Evolutionary conservation across 2,113 vertebrate genomes (phyloP), one percentile per base, ranked within the genome.

Genomic region (Caretta caretta): DNA sequence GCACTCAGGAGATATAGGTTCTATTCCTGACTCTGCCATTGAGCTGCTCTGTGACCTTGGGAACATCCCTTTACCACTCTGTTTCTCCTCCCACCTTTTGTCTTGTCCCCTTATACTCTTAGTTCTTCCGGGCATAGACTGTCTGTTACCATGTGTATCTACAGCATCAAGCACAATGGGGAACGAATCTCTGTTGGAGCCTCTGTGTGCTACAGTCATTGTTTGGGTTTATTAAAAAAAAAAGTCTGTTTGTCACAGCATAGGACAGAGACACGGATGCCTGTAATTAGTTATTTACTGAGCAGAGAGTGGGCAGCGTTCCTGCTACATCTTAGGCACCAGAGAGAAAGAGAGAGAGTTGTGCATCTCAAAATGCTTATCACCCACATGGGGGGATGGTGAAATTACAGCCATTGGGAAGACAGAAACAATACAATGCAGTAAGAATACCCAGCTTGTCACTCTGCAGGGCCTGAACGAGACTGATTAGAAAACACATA

Each of bases 281-380:
- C 88, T 90, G 17, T 94, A 95, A 93, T 93, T 96, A 94, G 51
- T 87, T 96, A 96, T 96, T 94, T 88, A 92, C 72, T 79, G 92
- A 96, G 82, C 83, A 92, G 65, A 87, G 86, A 94, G 89, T 93
- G 89, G 82, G 78, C 69, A 46, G 65, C 80, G 4, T 84, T 95
- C 91, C 78, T 48, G 86, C 85, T 81, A 84, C 54, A 75, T 96
- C 92, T 92, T 59, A 51, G 83, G 80, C 49, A 62, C 62, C 88
- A 79, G 88, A 95, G 93, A 96, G 62, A 86, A 56, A 50, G 76
- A 96, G 62, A 96, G 62, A 84, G 62, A n/a, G 83, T 92, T 81
- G 53, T 51, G 93, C 83, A 93, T 93, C 90, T 93, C 96, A 94
- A 94, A 86, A 96, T 69, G 87, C 84, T 90, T 27, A 81, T 88